A percentile compares a stretch with the other conserved stretches of the same genome.
Evolutionary conservation across 2,888 invertebrate species (phyloP).

Genomic region (Cantharis nigra): DNA sequence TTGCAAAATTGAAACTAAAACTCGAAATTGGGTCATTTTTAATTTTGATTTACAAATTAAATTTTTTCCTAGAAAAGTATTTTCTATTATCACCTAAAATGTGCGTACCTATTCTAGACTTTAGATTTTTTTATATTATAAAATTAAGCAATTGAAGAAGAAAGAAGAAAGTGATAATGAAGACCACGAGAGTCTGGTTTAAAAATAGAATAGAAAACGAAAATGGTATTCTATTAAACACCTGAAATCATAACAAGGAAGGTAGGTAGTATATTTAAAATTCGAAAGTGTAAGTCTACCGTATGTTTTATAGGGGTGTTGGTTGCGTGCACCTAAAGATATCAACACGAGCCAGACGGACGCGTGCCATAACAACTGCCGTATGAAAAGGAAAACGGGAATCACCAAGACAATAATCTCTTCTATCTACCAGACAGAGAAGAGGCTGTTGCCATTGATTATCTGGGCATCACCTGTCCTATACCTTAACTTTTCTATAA

Average conservation of each 20-base stretch:
- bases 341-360: constrained; percentile 43
- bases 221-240: not conserved
- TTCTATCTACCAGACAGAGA: constrained; percentile 30
- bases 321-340: constrained; percentile 35
- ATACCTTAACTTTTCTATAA: constrained; percentile 23
- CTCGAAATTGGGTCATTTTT: no score
- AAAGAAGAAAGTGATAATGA: not conserved
- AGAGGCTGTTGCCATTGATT: constrained; percentile 31
- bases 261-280: not conserved
- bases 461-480: constrained; percentile 42
- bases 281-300: constrained; percentile 11
- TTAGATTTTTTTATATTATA: no score
- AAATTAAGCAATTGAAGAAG: not conserved
- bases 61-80: no score
- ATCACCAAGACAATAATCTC: constrained; percentile 37
- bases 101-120: no score
- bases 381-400: constrained; percentile 46
- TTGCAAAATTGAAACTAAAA: no score
- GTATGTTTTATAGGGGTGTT: constrained; percentile 29
- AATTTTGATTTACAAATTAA: no score
- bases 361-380: constrained; percentile 50
- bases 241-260: not conserved
- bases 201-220: not conserved
- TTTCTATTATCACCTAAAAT: no score
- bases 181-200: not conserved